Evolutionary conservation across 2,888 invertebrate genomes (phyloP), one percentile per base, ranked within the genome.

Genomic region (Acrocera orbiculus): DNA sequence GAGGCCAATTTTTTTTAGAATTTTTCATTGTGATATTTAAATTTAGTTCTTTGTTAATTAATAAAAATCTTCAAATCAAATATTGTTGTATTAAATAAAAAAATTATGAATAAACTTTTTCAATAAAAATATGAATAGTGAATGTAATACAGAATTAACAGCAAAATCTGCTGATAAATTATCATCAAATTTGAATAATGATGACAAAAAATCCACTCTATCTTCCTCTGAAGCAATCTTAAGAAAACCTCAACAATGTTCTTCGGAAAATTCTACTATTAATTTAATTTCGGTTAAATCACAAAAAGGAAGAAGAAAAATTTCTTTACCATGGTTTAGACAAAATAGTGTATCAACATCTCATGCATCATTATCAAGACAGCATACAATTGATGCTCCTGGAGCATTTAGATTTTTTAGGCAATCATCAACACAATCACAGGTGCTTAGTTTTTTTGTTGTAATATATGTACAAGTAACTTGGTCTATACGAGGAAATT

Each of bases 311-410:
- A 73, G 79, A 41, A 70, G 86, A 51, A 87, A 86, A 62, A 86
- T 86, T 48, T 86, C 85, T 35, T 63, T 86, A 54, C 86, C 86
- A 44, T 87, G 86, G 86, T 85, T 86, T 62, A 69, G 85, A 34
- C 83, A 85, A 61, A 74, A 73, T 49, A 82, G 82, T 39, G 73
- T 78, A 46, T 68, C 72, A 50, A 67, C 71, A 48, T 69, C 73
- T 34, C 82, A 79, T 60, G 76, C 77, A 41, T 69, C 70, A 36
- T 70, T 86, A 36, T 71, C 82, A 40, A 71, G 86, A 35, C 86
- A 86, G 59, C 85, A 86, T 58, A 86, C 86, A 61, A 85, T 87
- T 64, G 86, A 86, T 63, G 81, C 85, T 44, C 85, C 85, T 51
- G 73, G 81, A 58, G 80, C 82, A 40, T 82, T 83, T 64, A 76